Evolutionary conservation across 2,888 invertebrate genomes (phyloP).

Genomic region (Myopa testacea): DNA sequence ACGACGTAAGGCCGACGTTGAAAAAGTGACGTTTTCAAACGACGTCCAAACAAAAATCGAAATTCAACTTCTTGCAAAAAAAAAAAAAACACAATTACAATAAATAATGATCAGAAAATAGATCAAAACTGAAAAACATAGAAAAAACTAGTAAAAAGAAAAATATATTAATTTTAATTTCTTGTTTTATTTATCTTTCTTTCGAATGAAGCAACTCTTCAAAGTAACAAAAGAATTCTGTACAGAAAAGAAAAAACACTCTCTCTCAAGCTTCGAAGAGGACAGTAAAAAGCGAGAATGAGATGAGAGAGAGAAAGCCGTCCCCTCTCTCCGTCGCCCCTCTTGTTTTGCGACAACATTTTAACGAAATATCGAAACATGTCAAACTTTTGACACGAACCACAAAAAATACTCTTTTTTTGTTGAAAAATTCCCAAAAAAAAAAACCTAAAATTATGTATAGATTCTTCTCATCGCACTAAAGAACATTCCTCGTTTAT

Average conservation of each 20-base stretch:
- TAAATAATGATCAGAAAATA: conserved; percentile 45
- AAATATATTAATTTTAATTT: conserved; percentile 50
- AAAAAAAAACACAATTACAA: conserved; percentile 52
- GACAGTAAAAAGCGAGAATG: too few species aligned
- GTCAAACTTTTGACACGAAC: conserved; percentile 14
- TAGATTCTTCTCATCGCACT: too few species aligned
- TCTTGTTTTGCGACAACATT: conserved; percentile 43
- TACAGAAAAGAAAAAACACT: conserved; percentile 47
- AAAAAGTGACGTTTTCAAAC: conserved; percentile 65
- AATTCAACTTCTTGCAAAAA: conserved; percentile 69
- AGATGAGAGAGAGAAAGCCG: conserved; percentile 12
- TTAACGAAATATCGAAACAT: conserved; percentile 25
- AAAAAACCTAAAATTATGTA: too few species aligned
- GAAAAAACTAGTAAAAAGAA: conserved; percentile 41
- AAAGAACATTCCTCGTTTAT: conserved; percentile 13
- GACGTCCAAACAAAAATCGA: conserved; percentile 71
- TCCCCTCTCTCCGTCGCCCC: conserved; percentile 30
- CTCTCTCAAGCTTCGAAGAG: too few species aligned
- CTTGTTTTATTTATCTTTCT: conserved; percentile 32
- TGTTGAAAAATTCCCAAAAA: conserved; percentile 36
- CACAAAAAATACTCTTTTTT: conserved; percentile 47
- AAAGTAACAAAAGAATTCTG: conserved; percentile 46
- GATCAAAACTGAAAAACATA: conserved; percentile 43
- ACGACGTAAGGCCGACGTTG: conserved; percentile 18
- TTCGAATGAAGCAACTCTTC: conserved; percentile 26